These are phyloP conservation scores for Cantharis nigra DNA, from an alignment of 2,888 invertebrate genomes.

Conservation along the genomic window DNA sequence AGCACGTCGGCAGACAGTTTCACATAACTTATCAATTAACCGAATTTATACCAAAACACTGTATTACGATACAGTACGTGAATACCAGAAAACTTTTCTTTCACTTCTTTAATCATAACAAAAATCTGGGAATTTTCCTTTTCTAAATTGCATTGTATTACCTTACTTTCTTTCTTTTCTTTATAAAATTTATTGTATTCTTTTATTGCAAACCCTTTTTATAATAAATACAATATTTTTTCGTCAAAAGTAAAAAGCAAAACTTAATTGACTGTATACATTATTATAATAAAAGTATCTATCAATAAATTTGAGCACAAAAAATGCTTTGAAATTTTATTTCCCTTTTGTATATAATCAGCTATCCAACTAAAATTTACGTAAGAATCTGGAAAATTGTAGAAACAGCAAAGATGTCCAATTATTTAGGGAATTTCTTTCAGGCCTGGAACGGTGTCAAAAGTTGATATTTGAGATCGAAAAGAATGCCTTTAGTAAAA, in stretches of 20 bases:
- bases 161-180: no score
- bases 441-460: not conserved
- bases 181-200: no score
- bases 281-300: no score
- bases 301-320: not conserved
- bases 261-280: not conserved
- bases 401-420: not conserved
- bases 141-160: no score
- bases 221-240: not conserved
- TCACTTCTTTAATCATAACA: no score
- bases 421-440: not conserved
- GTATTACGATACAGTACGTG: not conserved
- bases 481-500: not conserved
- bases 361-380: not conserved
- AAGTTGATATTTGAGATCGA: not conserved
- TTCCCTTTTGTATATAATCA: not conserved
- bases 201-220: no score
- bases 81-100: not conserved
- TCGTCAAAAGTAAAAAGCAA: not conserved
- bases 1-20: not conserved
- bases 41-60: not conserved
- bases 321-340: not conserved
- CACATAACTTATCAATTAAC: not conserved
- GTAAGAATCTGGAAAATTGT: not conserved
- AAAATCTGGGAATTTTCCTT: no score